These are phyloP conservation scores for Elephantulus edwardii DNA, from an alignment of 2,113 vertebrate species.

Conservation along the genomic window DNA sequence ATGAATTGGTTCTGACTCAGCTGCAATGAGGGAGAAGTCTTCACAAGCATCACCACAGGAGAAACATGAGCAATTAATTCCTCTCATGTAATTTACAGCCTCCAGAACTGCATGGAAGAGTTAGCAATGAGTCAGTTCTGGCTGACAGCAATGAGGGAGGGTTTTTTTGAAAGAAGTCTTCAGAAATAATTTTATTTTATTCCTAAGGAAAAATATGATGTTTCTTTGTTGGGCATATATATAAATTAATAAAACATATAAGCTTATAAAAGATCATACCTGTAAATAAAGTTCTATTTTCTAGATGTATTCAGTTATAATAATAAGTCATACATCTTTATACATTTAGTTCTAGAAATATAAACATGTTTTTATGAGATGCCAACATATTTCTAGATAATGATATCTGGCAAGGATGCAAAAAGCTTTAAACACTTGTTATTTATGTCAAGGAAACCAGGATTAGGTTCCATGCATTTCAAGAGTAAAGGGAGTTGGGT, in stretches of 20 bases:
- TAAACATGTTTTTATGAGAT: constrained; percentile 68
- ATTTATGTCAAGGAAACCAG: constrained; percentile 56
- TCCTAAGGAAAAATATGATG: constrained; percentile 53
- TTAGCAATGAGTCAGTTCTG: too few species aligned
- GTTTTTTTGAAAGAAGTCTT: constrained; percentile 47
- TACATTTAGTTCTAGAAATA: constrained; percentile 62
- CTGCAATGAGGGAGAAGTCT: too few species aligned
- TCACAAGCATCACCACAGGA: too few species aligned
- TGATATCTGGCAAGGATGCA: constrained; percentile 56
- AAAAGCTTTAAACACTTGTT: constrained; percentile 65
- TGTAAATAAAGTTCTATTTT: constrained; percentile 63
- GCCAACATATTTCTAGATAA: constrained; percentile 71
- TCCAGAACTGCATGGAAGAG: too few species aligned
- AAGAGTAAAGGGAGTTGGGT: background rate
- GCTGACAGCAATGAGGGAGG: too few species aligned
- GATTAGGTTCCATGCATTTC: constrained; percentile 24
- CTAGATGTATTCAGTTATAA: constrained; percentile 52
- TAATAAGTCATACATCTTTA: constrained; percentile 47
- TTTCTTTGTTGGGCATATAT: constrained; percentile 24
- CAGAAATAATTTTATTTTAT: constrained; percentile 48
- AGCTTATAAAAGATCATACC: constrained; percentile 39
- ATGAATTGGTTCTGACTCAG: too few species aligned
- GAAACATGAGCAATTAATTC: too few species aligned
- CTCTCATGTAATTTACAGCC: too few species aligned
- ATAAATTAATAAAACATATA: constrained; percentile 42